Base-by-base conservation (phyloP, 2,113 vertebrate genomes). In the Elanus axillaris region DNA sequence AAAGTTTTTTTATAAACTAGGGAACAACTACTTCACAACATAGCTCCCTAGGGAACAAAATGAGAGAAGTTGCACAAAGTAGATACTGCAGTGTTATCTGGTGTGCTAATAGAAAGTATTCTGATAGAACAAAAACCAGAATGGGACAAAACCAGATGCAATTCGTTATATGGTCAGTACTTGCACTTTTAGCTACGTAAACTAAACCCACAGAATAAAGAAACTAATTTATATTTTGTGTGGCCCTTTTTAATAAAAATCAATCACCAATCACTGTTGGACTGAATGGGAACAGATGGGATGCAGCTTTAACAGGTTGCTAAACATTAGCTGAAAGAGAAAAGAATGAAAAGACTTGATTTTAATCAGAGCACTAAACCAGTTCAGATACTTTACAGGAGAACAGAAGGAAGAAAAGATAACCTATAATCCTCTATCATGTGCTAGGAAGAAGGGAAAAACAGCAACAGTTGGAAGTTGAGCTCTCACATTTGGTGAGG, bases 281-380 rank as follows among this genome's bases (percentile, higher is more conserved):
- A 82, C 43, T 93, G 80, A 95, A 92, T 36, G 42, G 84, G 83
- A 96, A 96, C 90, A 93, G 91, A 95, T 94, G 90, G 90, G 85
- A 96, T 68, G 52, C 0, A 0, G 79, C 88, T 90, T 73, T 79
- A 90, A 59, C 52, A 82, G 66, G 88, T 93, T 91, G 91, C 88
- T 93, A 76, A 43, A 95, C 76, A 55, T 68, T 84, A 81, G 68
- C 67, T 56, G 59, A 88, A 56, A 92, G 50, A 95, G 94, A 86
- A 90, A 84, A 86, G 86, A 96, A 96, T 94, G 87, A 90, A 91
- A 88, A 96, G 91, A 85, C 73, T 71, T 58, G 43, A 94, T 94
- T 95, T 94, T 90, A 90, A 96, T 95, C 93, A 91, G 66, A 95
- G 50, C 58, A 68, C 32, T 94, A 82, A 95, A 72, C 59, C 47